Conservation (phyloP, 2,113 vertebrate genomes). For the Clarias macrocephalus region DNA sequence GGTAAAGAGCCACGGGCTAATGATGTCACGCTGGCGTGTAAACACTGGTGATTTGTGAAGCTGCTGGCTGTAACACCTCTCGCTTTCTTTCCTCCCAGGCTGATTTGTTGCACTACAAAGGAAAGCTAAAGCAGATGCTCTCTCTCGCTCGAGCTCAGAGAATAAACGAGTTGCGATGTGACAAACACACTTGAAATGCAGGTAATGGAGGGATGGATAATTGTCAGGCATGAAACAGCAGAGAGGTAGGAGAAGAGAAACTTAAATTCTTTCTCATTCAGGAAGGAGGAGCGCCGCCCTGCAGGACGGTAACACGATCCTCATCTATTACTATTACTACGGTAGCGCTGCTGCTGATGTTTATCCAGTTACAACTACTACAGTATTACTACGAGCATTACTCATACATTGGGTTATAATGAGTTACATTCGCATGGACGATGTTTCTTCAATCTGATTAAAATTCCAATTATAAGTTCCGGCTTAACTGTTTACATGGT, state of each 20-base stretch:
- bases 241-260: not conserved
- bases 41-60: conserved; percentile 38
- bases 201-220: not conserved
- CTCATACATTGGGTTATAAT: not conserved
- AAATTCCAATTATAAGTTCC: too few species aligned
- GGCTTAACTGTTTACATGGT: too few species aligned
- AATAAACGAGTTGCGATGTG: not conserved
- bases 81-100: conserved; percentile 9
- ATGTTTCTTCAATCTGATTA: too few species aligned
- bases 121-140: conserved; percentile 10
- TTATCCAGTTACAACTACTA: not conserved
- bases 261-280: not conserved
- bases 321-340: not conserved
- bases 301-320: not conserved
- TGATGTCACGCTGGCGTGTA: conserved; percentile 26
- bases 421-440: too few species aligned
- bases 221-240: not conserved
- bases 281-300: not conserved
- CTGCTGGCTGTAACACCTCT: conserved; percentile 29
- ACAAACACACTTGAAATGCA: conserved; percentile 21
- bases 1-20: conserved; percentile 7
- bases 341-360: not conserved
- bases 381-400: not conserved
- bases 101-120: conserved; percentile 19
- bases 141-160: not conserved